Base-by-base conservation (phyloP, 2,797 vertebrate genomes). In the Peromyscus nudipes region DNA sequence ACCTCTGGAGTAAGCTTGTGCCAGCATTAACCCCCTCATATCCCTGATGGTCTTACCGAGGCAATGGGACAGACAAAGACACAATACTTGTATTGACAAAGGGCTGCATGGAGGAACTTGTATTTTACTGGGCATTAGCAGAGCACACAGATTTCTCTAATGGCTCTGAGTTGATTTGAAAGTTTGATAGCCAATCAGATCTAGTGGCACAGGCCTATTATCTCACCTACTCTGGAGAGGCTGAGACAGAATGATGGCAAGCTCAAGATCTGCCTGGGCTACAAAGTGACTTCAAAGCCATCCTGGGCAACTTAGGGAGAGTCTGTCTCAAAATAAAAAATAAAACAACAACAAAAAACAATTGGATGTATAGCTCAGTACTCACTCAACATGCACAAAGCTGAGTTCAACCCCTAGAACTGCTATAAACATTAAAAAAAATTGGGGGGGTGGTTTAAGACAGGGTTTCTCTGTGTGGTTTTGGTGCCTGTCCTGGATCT, bases 91-190 rank as follows among this genome's bases (percentile, higher is more conserved):
- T 19, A 1, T 55, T 49, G 77, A 80, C 69, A 25, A 7, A 73
- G 23, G 57, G 40, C 0, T 4, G 5, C 0, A 0, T 34, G 60
- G n/a, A 4, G 57, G 37, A 19, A 57, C 57, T 93, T 6, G 23
- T 64, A 84, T 46, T 37, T 17, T 5, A 0, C 29, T 6, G 40
- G 76, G 49, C 1, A 1, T 46, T 4, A 27, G 13, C 37, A 37
- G 13, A 40, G 76, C 40, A 4, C 6, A 0, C 0, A 19, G 34
- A 3, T 23, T 29, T 27, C 11, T 80, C 27, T 2, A 0, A 75
- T 55, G 52, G 1, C 49, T 90, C 71, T 29, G 34, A 55, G 16
- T 49, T 64, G 57, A 52, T 37, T 1, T 7, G 64, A 46, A 6
- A 49, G 19, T 25, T 23, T 57, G n/a, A 83, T 29, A 86, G 52